Percentiles rank a stretch among this genome's conserved stretches.
These are phyloP conservation scores for Chlorodrepanis virens DNA, from an alignment of 2,113 vertebrate genomes.

Conservation along the genomic window DNA sequence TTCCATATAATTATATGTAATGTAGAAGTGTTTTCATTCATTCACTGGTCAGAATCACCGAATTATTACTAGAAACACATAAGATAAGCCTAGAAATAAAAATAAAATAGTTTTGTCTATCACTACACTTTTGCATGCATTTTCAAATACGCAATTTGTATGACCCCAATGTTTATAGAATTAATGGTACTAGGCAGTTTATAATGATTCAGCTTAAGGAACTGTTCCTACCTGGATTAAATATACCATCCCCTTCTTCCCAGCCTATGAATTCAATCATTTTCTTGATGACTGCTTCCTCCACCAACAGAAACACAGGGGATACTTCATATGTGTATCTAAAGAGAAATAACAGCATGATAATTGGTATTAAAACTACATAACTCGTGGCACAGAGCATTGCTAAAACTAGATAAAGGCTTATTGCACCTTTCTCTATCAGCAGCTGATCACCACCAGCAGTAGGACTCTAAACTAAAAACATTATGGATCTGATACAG, in stretches of 20 bases:
- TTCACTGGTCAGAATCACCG: neutral
- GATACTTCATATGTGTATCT: conserved; percentile 90
- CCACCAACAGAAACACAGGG: conserved; percentile 86
- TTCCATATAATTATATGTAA: neutral
- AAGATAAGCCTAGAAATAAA: neutral
- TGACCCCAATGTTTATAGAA: neutral
- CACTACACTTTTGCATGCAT: neutral
- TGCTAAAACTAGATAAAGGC: neutral
- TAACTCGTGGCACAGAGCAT: neutral
- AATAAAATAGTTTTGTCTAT: neutral
- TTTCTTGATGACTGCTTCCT: conserved; percentile 84
- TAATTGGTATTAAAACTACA: neutral
- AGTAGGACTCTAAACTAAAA: neutral
- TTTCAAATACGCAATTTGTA: neutral
- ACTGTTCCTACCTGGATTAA: conserved; percentile 82
- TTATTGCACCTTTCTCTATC: neutral
- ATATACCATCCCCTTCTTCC: conserved; percentile 87
- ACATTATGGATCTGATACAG: neutral
- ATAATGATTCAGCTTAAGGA: neutral
- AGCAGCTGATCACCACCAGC: neutral
- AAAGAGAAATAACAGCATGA: conserved; percentile 49
- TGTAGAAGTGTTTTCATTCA: neutral
- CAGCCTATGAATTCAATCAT: conserved; percentile 86
- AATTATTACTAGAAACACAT: neutral
- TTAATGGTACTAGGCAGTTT: neutral